Base-by-base conservation (phyloP, 64 coral and sea anemone genomes). In the Astreopora myriophthalma region DNA sequence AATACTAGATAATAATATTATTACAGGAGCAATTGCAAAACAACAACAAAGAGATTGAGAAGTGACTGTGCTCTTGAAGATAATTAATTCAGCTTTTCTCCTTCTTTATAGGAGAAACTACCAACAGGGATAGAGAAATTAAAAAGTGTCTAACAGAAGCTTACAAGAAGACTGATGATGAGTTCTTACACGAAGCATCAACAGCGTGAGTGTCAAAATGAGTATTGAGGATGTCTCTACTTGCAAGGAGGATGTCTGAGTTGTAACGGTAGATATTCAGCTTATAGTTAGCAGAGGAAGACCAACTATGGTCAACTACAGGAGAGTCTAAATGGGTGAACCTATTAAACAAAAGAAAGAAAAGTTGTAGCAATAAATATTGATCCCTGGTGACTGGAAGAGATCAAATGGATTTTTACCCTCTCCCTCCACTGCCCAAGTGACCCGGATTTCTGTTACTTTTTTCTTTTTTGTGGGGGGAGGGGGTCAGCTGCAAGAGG, bases 81-180 rank as follows among this genome's bases (percentile, higher is more conserved):
- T 49, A 0, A 10, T 14, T 65, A n/a, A 9, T 25, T 64, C 22
- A 23, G 22, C 28, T 24, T 84, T 57, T 78, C 34, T 52, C 48
- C 16, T n/a, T 13, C 17, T 71, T 23, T 93, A 62, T 28, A 99
- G 97, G 90, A 62, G 84, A 60, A 46, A 73, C 88, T 35, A 36
- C 87, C 28, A 92, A 94, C 49, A 96, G 48, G 70, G 97, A 99
- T 52, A 93, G 70, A 67, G 97, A 99, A 62, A 93, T 96, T 25
- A 99, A 99, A 52, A 93, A 93, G 58, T 99, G 97, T 88, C 63
- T 99, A 42, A 89, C 95, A 65, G 94, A 99, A 58, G 94, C 94
- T n/a, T 99, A 99, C 46, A 92, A 91, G 33, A 90, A 93, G 55
- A 99, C 97, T 42, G 97, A 99, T 91, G 97, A 99, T 84, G 93